A percentile compares a stretch with the other conserved stretches of the same genome.
These are phyloP conservation scores for Scaptomyza graminum DNA, from an alignment of 1,140 invertebrate species.

Conservation along the genomic window DNA sequence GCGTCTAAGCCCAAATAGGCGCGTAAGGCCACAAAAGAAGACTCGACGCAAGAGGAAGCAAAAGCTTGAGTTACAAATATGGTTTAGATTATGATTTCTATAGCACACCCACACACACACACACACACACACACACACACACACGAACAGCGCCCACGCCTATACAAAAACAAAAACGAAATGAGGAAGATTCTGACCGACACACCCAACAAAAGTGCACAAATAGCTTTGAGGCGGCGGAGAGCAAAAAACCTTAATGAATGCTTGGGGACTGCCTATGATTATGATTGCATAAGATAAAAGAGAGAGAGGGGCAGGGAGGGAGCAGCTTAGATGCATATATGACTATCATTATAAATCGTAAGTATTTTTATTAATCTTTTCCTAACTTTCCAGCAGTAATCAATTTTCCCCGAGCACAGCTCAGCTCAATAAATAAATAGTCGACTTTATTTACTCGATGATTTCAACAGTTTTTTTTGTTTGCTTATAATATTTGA, in stretches of 20 bases:
- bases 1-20: slow-evolving; percentile 27
- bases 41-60: slow-evolving; percentile 11
- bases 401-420: no score
- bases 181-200: slow-evolving; percentile 4
- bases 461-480: slow-evolving; percentile 7
- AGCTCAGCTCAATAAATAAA: slow-evolving; percentile 1
- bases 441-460: background rate
- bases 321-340: background rate
- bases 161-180: background rate
- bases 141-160: slow-evolving; percentile 26
- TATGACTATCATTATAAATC: no score
- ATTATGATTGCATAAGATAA: slow-evolving; percentile 31
- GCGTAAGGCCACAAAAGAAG: slow-evolving; percentile 41
- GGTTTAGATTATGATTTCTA: slow-evolving; percentile 38
- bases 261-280: slow-evolving; percentile 10
- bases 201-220: slow-evolving; percentile 42
- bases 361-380: no score
- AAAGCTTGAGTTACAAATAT: slow-evolving; percentile 43
- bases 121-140: no score
- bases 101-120: slow-evolving; percentile 16
- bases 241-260: slow-evolving; percentile 11
- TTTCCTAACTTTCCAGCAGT: no score
- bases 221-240: slow-evolving; percentile 5
- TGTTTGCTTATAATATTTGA: background rate
- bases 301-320: no score